Percentiles rank a stretch among this genome's conserved stretches.
These are phyloP conservation scores for Drosophila nannoptera DNA, from an alignment of 1,140 invertebrate species.

Conservation along the genomic window DNA sequence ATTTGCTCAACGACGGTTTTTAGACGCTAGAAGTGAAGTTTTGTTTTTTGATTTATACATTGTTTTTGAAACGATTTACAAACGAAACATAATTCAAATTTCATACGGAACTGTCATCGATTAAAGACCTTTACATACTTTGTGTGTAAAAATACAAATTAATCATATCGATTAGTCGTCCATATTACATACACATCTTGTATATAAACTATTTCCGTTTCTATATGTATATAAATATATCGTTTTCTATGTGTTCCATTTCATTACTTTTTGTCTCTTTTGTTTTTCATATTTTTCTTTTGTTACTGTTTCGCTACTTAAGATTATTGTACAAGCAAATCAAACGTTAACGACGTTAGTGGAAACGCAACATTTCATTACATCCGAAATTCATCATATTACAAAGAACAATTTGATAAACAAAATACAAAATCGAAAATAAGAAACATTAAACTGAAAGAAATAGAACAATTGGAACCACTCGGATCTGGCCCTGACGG, in stretches of 20 bases:
- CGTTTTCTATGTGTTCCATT: conserved; percentile 40
- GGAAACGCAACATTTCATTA: conserved; percentile 27
- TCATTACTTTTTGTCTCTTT: conserved; percentile 20
- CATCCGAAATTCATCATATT: conserved; percentile 14
- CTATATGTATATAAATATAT: conserved; percentile 46
- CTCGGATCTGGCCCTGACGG: no score
- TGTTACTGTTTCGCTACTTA: conserved; percentile 57
- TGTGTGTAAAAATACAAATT: conserved; percentile 53
- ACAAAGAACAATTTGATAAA: conserved; percentile 45
- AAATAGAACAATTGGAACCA: conserved; percentile 2
- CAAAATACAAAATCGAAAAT: conserved; percentile 12
- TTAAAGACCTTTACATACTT: conserved; percentile 47
- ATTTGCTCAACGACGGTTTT: conserved; percentile 61
- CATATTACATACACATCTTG: conserved; percentile 25
- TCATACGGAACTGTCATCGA: conserved; percentile 30
- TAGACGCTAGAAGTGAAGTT: conserved; percentile 66
- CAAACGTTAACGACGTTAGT: conserved; percentile 33
- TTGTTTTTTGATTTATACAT: conserved; percentile 62
- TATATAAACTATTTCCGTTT: conserved; percentile 21
- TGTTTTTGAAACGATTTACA: conserved; percentile 57
- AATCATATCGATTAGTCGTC: conserved; percentile 9
- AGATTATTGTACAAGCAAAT: conserved; percentile 72
- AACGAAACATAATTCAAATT: conserved; percentile 35
- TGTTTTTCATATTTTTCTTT: conserved; percentile 5
- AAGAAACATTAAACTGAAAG: no score